A percentile compares a stretch with the other conserved stretches of the same genome.
Conservation (phyloP, 2,797 vertebrate genomes). For the Tenualosa thibaudeaui region DNA sequence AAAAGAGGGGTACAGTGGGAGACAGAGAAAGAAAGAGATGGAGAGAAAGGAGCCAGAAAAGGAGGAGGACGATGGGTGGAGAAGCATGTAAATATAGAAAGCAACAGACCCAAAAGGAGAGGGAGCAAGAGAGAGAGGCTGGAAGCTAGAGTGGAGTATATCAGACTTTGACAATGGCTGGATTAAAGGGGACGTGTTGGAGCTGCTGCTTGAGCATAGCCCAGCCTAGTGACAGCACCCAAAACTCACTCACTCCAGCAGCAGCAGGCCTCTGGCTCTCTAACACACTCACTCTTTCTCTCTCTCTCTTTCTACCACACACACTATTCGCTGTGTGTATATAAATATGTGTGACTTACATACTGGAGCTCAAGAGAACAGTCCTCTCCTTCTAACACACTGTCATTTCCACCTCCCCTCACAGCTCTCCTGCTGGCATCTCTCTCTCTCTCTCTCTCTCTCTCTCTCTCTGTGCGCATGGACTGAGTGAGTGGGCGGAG, state of each 20-base stretch:
- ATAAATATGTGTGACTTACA: background rate
- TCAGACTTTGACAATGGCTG: constrained; percentile 58
- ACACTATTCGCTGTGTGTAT: background rate
- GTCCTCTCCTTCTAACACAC: constrained; percentile 2
- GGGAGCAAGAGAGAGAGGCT: background rate
- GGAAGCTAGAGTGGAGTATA: constrained; percentile 37
- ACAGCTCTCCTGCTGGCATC: constrained; percentile 29
- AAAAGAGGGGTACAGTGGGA: background rate
- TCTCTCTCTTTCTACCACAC: background rate
- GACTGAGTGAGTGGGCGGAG: too few species aligned
- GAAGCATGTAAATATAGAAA: background rate
- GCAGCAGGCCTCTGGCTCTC: constrained; percentile 11
- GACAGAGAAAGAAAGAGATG: background rate
- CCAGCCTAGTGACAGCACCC: too few species aligned
- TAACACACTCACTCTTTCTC: background rate
- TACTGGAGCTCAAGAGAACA: background rate
- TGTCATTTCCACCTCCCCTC: background rate
- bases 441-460: constrained; percentile 13
- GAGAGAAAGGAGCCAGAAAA: background rate
- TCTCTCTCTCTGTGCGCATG: background rate
- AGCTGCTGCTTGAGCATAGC: constrained; percentile 43
- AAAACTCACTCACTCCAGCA: background rate
- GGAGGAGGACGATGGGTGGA: background rate
- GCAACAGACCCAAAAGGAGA: background rate
- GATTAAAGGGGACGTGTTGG: constrained; percentile 60